phyloP scores from a whole-genome alignment of 2,113 vertebrate genomes.

The Elachura formosa region DNA sequence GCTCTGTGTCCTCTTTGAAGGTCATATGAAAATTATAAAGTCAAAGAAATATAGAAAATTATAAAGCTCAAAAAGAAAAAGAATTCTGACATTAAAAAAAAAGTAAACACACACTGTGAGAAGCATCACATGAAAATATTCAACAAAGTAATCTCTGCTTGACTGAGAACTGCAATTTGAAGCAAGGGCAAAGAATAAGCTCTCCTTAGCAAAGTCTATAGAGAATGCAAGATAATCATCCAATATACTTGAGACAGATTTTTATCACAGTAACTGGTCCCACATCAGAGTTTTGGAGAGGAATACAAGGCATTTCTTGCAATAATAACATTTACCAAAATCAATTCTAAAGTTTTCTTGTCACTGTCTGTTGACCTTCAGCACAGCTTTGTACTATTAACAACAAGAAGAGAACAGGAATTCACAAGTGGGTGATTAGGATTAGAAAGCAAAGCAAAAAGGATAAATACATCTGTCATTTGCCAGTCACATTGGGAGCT shows the following conservation, averaged over 20 bases:
- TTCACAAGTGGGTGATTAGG: background rate
- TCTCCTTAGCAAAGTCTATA: background rate
- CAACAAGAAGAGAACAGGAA: background rate
- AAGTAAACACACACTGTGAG: background rate
- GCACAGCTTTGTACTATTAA: background rate
- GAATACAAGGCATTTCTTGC: background rate
- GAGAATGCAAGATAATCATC: slow-evolving; percentile 24
- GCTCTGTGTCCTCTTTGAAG: background rate
- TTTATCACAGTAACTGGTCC: slow-evolving; percentile 31
- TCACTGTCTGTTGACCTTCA: slow-evolving; percentile 23
- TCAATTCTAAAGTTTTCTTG: slow-evolving; percentile 27
- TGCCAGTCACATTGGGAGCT: background rate
- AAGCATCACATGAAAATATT: background rate
- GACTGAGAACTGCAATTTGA: slow-evolving; percentile 4
- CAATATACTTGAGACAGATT: background rate
- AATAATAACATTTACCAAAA: slow-evolving; percentile 30
- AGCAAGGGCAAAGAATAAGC: background rate
- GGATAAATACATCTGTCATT: background rate
- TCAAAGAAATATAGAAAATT: too few relatives aligned
- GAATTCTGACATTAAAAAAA: background rate
- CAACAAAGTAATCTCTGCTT: background rate
- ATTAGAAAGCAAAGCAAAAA: background rate
- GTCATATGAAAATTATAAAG: background rate
- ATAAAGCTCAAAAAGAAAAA: background rate
- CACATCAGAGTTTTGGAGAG: background rate